Evolutionary conservation across 2,797 vertebrate genomes (phyloP).

Genomic region (Gastrophryne carolinensis): DNA sequence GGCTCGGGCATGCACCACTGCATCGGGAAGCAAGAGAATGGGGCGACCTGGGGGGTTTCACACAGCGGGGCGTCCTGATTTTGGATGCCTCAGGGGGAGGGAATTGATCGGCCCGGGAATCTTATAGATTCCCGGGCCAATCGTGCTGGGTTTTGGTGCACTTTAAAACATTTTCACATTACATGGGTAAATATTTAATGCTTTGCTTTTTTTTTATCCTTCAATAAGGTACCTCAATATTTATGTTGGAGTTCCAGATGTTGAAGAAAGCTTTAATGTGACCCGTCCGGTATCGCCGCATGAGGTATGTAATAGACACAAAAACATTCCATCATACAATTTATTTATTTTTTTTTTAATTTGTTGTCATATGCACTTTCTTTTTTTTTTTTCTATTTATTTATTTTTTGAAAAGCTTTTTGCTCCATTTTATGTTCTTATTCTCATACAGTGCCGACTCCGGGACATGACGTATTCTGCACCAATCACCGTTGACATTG

Average conservation of each 20-base stretch:
- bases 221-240: conserved; percentile 93
- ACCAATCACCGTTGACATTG: conserved; percentile 94
- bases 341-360: no score
- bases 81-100: no score
- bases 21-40: no score
- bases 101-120: no score
- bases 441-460: conserved; percentile 81
- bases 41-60: no score
- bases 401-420: not conserved
- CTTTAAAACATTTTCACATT: not conserved
- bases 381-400: not conserved
- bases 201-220: conserved; percentile 58
- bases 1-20: no score
- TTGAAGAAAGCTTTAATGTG: conserved; percentile 98
- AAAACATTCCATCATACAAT: no score
- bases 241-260: conserved; percentile 94
- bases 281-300: conserved; percentile 94
- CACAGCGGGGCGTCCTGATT: no score
- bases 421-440: not conserved
- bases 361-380: not conserved
- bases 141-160: no score
- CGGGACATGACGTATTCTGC: conserved; percentile 97
- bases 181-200: not conserved
- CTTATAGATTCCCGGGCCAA: no score
- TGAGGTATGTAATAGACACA: conserved; percentile 84